Conservation (phyloP, 53 echinoderm and acorn worm species). For the Actinopyga echinites region DNA sequence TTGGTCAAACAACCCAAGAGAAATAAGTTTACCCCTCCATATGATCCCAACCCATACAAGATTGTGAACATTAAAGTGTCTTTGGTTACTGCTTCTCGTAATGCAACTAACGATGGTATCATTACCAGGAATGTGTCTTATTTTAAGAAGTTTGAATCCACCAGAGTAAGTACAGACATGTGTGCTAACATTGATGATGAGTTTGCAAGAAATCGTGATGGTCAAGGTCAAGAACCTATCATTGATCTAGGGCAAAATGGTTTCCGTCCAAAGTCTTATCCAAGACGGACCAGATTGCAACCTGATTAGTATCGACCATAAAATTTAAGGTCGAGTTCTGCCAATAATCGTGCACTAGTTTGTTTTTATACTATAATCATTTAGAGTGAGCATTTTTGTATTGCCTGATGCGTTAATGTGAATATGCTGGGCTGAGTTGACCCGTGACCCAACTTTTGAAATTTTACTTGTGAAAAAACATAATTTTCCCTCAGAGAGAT, state of each 20-base stretch:
- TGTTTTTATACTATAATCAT: neutral
- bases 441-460: neutral
- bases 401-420: neutral
- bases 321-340: neutral
- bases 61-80: neutral
- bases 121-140: neutral
- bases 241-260: neutral
- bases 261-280: neutral
- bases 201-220: neutral
- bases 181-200: neutral
- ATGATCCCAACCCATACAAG: neutral
- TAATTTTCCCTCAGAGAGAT: no score
- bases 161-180: no score
- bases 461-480: no score
- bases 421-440: neutral
- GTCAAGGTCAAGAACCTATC: neutral
- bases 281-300: neutral
- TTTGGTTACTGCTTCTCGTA: neutral
- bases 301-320: neutral
- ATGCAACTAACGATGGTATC: neutral
- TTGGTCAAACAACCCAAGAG: neutral
- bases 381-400: neutral
- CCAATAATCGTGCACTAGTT: neutral
- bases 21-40: constrained; percentile 1
- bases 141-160: neutral